A percentile compares a stretch with the other conserved stretches of the same genome.
These are phyloP conservation scores for Prunella strophiata DNA, from an alignment of 2,797 vertebrate species.

Conservation along the genomic window DNA sequence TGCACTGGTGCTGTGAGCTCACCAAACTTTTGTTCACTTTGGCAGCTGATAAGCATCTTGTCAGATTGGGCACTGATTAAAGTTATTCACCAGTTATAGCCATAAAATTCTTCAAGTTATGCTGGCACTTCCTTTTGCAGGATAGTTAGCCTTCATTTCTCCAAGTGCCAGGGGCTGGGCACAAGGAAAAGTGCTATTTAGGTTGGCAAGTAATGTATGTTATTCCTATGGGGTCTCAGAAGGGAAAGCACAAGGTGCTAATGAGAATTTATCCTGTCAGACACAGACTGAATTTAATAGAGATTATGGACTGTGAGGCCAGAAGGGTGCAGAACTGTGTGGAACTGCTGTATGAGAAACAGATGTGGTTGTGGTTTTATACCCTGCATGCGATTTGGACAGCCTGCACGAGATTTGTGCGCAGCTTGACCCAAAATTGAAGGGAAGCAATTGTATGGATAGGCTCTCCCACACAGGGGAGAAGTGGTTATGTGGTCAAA, in stretches of 20 bases:
- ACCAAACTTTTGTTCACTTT: background rate
- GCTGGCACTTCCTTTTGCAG: fast-evolving
- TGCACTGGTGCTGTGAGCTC: background rate
- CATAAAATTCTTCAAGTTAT: background rate
- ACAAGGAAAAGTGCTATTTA: background rate
- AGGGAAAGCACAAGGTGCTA: background rate
- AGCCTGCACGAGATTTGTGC: background rate
- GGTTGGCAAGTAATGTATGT: background rate
- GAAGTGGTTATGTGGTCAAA: background rate
- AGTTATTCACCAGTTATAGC: background rate
- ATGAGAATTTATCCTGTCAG: background rate
- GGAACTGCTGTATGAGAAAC: background rate
- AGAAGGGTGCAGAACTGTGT: background rate
- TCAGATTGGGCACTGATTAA: background rate
- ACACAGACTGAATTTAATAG: background rate
- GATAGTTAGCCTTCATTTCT: background rate
- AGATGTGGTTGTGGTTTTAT: background rate
- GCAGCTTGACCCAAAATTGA: background rate
- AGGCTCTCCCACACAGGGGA: background rate
- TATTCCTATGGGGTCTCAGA: background rate
- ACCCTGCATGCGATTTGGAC: background rate
- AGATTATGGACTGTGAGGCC: background rate
- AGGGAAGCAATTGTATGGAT: background rate
- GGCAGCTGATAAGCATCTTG: background rate
- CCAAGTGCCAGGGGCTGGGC: background rate